These are phyloP conservation scores for Bhutanitis thaidina DNA, from an alignment of 2,888 invertebrate genomes.

Conservation along the genomic window DNA sequence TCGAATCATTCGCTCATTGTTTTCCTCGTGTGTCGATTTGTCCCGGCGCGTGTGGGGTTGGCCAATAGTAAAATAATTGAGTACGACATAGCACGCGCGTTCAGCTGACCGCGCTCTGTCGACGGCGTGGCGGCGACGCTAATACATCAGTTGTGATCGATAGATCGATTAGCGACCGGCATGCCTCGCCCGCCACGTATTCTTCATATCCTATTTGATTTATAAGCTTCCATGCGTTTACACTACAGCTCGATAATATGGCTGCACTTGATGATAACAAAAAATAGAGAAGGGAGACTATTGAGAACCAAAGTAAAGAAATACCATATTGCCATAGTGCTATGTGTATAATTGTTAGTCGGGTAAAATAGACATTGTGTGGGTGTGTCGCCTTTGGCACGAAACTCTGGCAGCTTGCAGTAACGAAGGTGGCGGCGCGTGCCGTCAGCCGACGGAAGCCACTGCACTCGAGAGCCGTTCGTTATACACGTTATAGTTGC, in stretches of 20 bases:
- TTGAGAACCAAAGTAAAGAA: neutral
- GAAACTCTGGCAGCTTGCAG: conserved; percentile 12
- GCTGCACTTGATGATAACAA: conserved; percentile 4
- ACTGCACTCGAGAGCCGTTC: conserved; percentile 62
- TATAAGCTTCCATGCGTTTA: conserved; percentile 28
- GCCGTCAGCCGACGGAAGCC: conserved; percentile 43
- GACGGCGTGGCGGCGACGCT: conserved; percentile 63
- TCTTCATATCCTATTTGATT: conserved; percentile 45
- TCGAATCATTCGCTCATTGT: conserved; percentile 73
- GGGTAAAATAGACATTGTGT: conserved; percentile 1
- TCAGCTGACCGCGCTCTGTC: conserved; percentile 45
- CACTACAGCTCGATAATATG: neutral
- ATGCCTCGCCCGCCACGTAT: conserved; percentile 26
- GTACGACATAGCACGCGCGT: conserved; percentile 48
- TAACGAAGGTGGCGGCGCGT: conserved; percentile 50
- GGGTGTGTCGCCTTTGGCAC: neutral
- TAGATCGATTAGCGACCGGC: conserved; percentile 56
- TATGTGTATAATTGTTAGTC: neutral
- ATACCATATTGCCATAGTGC: neutral
- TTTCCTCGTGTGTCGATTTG: conserved; percentile 69
- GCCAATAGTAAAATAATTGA: conserved; percentile 64
- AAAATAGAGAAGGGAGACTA: neutral
- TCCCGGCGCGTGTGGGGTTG: conserved; percentile 50
- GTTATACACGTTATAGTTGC: conserved; percentile 68
- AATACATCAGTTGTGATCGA: conserved; percentile 70